Evolutionary conservation across 2,797 vertebrate species (phyloP).

Genomic region (Hyperoplus lanceolatus): DNA sequence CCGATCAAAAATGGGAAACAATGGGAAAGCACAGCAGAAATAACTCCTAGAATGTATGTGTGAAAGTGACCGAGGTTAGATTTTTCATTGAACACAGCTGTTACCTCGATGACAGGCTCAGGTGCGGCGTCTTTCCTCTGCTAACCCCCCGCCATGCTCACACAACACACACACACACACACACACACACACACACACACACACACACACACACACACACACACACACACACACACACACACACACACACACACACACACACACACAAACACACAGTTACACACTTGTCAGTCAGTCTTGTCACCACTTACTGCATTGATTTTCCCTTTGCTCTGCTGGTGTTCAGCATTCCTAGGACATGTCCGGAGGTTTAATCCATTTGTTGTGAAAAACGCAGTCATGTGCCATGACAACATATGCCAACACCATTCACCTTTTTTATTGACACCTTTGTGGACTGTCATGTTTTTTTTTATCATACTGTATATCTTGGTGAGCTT

Average conservation of each 20-base stretch:
- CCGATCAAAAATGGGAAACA: not conserved
- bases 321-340: constrained; percentile 32
- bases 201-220: constrained; percentile 6
- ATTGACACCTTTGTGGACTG: constrained; percentile 1
- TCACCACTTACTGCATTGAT: constrained; percentile 31
- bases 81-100: constrained; percentile 34
- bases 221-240: constrained; percentile 1
- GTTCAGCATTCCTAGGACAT: not conserved
- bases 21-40: constrained; percentile 15
- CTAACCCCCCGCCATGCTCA: not conserved
- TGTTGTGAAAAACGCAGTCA: constrained; percentile 7
- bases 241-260: not conserved
- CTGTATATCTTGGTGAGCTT: not conserved
- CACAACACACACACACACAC: not conserved
- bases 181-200: constrained; percentile 6
- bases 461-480: not conserved
- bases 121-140: constrained; percentile 28
- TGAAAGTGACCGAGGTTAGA: not conserved
- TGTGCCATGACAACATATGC: constrained; percentile 21
- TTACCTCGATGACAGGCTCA: constrained; percentile 48
- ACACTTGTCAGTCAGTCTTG: not conserved
- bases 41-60: not conserved
- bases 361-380: constrained; percentile 10
- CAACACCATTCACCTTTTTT: constrained; percentile 2
- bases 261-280: not conserved